Evolutionary conservation across 2,797 vertebrate species (phyloP), one percentile per base, ranked within the genome.

Genomic region (Pyrrhura leucotis): DNA sequence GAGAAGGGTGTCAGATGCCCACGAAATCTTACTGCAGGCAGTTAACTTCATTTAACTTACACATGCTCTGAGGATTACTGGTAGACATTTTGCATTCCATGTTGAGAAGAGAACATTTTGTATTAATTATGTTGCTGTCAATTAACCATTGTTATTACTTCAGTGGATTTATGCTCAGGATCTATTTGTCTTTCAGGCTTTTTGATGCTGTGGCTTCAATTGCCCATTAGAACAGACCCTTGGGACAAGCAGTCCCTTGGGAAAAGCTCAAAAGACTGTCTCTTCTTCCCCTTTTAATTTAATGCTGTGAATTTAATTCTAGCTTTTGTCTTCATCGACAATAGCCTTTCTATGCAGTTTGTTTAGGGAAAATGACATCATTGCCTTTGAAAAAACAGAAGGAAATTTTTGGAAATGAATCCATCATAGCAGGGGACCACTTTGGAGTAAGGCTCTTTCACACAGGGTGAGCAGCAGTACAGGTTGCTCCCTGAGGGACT

Each of bases 401-500:
- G 66, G 51, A 79, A 69, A 86, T 73, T 26, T 66, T 75, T 90
- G 94, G 89, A 94, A 93, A 89, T 59, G 95, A 95, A 73, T 20
- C 56, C 14, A 13, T 29, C 6, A 9, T 73, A 78, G 87, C 95
- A 93, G 75, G 92, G 84, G 59, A 93, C 33, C 14, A 11, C 86
- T 74, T 74, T 73, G 92, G 89, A 94, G 73, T 8, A 51, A 85
- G 68, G n/a, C 37, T 91, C 13, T n/a, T 51, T 79, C 81, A 58
- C n/a, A 35, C 68, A 82, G 87, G 42, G 71, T 2, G 6, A 47
- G 40, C 42, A 95, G 74, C 90, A 96, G 88, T 29, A 54, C 63
- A 59, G 45, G 59, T 61, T 93, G 75, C 87, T 93, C 33, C 0
- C 94, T 4, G 74, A 93, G 95, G 94, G 96, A 95, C 83, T 0